Evolutionary conservation across 2,888 invertebrate genomes (phyloP), one percentile per base, ranked within the genome.

Genomic region (Ichneumon xanthorius): DNA sequence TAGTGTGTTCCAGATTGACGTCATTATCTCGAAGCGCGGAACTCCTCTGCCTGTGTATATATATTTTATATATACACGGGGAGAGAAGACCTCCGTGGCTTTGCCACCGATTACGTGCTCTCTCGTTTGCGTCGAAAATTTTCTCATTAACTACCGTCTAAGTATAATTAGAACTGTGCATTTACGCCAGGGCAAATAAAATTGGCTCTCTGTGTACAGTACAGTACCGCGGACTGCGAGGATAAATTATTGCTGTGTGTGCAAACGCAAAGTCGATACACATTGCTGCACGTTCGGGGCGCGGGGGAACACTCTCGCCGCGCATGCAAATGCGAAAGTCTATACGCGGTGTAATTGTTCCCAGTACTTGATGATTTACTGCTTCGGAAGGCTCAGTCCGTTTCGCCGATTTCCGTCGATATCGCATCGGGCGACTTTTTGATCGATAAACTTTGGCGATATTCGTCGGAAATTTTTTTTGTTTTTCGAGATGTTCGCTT

Each of bases 1-100:
- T 75, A 85, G 76, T 76, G 75, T 81, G 81, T 81, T 84, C 82
- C 79, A 86, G 81, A 86, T 86, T 84, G 84, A 70, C 75, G 79
- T 71, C 79, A 75, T 70, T 80, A 68, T 72, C 50, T 26, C n/a
- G 50, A 55, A 58, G 75, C 73, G 55, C 67, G 67, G 48, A 67
- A 65, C 70, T 82, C 65, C 19, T 68, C 48, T 72, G 65, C n/a
- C n/a, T 53, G 65, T 65, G 67, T 45, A 22, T 45, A 50, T 53
- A 22, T 33, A 61, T 26, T 45, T 9, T 58, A 9, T 11, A 22
- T 22, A 22, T 11, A 26, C 22, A 14, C 2, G 9, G 11, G 26
- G 26, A 22, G 9, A 11, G 58, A 53, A 71, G 53, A 80, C 53
- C 45, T 45, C 19, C 45, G 40, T 55, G 30, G 53, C 55, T 53